These are phyloP conservation scores for Chrysolina haemoptera DNA, from an alignment of 2,888 invertebrate genomes.

Conservation along the genomic window DNA sequence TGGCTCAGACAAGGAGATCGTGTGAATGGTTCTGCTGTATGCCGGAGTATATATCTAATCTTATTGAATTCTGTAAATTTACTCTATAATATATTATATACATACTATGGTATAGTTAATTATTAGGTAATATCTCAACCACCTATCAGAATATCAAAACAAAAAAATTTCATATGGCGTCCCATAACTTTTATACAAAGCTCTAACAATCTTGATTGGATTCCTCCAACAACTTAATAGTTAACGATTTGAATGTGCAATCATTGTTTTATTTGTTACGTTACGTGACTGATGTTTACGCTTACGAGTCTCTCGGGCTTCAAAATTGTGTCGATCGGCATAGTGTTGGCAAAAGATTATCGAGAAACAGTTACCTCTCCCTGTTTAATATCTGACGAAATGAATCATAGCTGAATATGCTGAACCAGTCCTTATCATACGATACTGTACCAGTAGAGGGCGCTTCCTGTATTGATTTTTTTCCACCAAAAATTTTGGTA, in stretches of 20 bases:
- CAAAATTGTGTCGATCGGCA: constrained; percentile 4
- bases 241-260: constrained; percentile 52
- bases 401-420: background rate
- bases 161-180: constrained; percentile 68
- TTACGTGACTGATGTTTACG: constrained; percentile 51
- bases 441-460: no score
- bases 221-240: constrained; percentile 41
- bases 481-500: no score
- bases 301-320: constrained; percentile 39
- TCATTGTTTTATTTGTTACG: constrained; percentile 40
- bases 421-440: no score
- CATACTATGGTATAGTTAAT: constrained; percentile 68
- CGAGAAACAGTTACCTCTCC: background rate
- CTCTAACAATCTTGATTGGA: constrained; percentile 51
- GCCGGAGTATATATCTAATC: constrained; percentile 68
- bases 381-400: background rate
- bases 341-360: constrained; percentile 32
- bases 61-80: constrained; percentile 70
- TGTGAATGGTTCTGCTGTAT: constrained; percentile 67
- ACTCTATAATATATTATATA: constrained; percentile 69
- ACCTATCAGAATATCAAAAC: constrained; percentile 65
- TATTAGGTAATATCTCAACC: constrained; percentile 66
- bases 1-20: constrained; percentile 61
- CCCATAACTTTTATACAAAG: constrained; percentile 69
- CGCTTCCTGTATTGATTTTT: no score